A percentile compares a stretch with the other conserved stretches of the same genome.
Conservation (phyloP, 2,797 vertebrate species). For the Limosa lapponica region DNA sequence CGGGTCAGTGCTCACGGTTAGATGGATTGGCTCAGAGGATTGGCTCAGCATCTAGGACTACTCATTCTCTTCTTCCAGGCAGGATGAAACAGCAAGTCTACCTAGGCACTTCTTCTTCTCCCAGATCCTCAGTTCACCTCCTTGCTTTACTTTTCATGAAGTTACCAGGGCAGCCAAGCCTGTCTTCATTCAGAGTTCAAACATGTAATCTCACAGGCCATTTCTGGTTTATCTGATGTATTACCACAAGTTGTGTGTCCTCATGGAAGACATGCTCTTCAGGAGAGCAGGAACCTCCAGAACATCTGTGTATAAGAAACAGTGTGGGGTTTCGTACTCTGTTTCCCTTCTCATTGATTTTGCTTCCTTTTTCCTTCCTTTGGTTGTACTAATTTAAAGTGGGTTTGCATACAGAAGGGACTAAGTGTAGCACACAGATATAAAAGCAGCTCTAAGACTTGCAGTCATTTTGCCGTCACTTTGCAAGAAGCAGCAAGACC, state of each 20-base stretch:
- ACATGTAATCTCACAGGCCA: not conserved
- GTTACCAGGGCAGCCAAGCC: not conserved
- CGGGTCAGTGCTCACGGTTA: not conserved
- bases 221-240: not conserved
- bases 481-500: not conserved
- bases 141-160: not conserved
- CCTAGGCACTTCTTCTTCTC: not conserved
- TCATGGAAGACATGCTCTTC: not conserved
- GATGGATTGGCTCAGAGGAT: not conserved
- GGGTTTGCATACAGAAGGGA: not conserved
- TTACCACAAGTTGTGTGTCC: fast-evolving
- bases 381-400: not conserved
- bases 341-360: not conserved
- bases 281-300: not conserved
- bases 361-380: not conserved
- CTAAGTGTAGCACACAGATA: not conserved
- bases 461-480: not conserved
- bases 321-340: not conserved
- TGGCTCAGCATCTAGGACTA: not conserved
- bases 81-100: not conserved
- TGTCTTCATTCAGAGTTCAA: not conserved
- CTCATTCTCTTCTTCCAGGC: not conserved
- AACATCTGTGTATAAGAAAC: not conserved
- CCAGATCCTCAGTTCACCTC: slow-evolving; percentile 20
- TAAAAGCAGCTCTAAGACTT: not conserved